Evolutionary conservation across 2,888 invertebrate species (phyloP).

Genomic region (Cataglyphis livida): DNA sequence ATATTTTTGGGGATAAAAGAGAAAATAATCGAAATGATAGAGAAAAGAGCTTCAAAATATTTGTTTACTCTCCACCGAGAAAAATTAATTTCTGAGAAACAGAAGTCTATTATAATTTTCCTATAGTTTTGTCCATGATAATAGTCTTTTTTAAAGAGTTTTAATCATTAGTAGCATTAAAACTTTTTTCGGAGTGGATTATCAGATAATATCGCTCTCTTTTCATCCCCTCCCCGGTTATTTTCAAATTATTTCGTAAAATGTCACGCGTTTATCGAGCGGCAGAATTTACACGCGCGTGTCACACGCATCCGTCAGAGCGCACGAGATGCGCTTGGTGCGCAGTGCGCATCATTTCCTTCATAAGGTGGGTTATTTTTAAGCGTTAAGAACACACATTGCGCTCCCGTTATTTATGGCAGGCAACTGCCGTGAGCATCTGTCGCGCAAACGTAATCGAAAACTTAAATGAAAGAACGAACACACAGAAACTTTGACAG

Average conservation of each 20-base stretch:
- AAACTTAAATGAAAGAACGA: not conserved
- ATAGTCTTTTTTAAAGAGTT: too few species aligned
- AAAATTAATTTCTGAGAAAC: too few species aligned
- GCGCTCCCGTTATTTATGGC: slow-evolving; percentile 58
- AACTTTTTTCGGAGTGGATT: not conserved
- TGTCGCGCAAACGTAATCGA: slow-evolving; percentile 1
- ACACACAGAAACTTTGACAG: not conserved
- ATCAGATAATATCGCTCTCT: not conserved
- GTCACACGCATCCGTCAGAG: not conserved
- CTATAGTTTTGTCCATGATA: too few species aligned
- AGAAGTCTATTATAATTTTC: too few species aligned
- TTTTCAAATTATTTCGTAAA: not conserved
- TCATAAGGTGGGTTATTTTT: slow-evolving; percentile 51
- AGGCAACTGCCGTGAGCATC: slow-evolving; percentile 29
- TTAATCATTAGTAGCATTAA: too few species aligned
- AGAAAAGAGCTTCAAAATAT: too few species aligned
- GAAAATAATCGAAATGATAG: too few species aligned
- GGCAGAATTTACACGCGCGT: not conserved
- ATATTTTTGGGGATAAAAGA: too few species aligned
- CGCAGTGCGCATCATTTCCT: slow-evolving; percentile 13
- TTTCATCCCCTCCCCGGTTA: not conserved
- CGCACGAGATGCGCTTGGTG: not conserved
- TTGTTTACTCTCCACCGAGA: too few species aligned
- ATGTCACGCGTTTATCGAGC: not conserved
- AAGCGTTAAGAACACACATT: slow-evolving; percentile 4